Evolutionary conservation across 2,888 invertebrate species (phyloP).

Genomic region (Pristionchus arcanus): DNA sequence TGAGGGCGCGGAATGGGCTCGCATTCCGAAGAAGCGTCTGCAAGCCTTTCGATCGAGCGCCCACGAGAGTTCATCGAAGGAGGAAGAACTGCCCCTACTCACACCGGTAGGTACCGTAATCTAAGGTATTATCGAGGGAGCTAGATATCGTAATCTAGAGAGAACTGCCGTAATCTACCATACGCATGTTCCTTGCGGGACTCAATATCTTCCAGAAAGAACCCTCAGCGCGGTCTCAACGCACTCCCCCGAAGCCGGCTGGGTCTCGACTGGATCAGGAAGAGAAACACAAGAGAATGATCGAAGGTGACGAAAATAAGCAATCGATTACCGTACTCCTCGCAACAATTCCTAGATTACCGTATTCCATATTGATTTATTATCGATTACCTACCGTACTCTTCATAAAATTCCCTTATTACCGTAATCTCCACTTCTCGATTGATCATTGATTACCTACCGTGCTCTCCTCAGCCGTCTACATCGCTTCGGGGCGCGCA

Average conservation of each 20-base stretch:
- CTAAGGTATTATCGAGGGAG: not conserved
- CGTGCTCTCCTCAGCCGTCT: conserved; percentile 1
- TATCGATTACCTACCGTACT: not conserved
- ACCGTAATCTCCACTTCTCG: too few species aligned
- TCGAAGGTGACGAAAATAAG: not conserved
- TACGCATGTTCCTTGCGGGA: too few species aligned
- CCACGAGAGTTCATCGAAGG: not conserved
- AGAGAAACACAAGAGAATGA: conserved; percentile 44
- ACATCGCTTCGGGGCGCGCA: conserved; percentile 36
- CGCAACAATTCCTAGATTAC: not conserved
- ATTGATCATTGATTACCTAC: too few species aligned
- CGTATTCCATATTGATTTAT: not conserved
- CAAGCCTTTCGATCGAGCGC: not conserved
- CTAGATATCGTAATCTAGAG: too few species aligned
- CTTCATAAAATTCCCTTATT: too few species aligned
- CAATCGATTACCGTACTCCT: not conserved
- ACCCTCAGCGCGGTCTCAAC: not conserved
- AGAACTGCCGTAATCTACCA: too few species aligned
- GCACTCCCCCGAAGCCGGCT: not conserved
- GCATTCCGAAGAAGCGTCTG: conserved; percentile 36
- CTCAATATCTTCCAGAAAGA: not conserved
- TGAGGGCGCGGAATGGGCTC: conserved; percentile 26
- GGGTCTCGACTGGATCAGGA: not conserved
- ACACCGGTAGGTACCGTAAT: not conserved
- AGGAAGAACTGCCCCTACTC: conserved; percentile 20